Evolutionary conservation across 2,888 invertebrate species (phyloP), one percentile per base, ranked within the genome.

Genomic region (Clostera curtula): DNA sequence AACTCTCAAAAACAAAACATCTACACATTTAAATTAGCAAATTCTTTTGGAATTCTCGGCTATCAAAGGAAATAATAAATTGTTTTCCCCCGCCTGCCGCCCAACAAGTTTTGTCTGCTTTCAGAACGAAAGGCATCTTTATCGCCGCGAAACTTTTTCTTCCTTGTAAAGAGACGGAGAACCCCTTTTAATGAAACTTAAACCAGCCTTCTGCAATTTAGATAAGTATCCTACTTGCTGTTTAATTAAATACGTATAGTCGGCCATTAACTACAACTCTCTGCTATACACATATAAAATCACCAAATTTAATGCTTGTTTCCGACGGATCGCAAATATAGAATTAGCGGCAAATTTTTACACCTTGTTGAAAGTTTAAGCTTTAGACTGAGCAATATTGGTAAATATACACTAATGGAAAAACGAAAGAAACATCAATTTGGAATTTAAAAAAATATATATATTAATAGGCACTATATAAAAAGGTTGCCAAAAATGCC

Each of bases 101-200:
- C 60, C 57, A 51, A 57, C 56, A 66, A 70, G 59, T 72, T 71
- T 59, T 52, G 62, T 59, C 63, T 58, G 60, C 56, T 55, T 62
- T 57, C 57, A 61, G 67, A 65, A 62, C 64, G 64, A 66, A 71
- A 69, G 70, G 65, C 70, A 72, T 71, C 75, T 74, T 77, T 79
- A 77, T 79, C 75, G 67, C 56, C 56, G 56, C 43, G 57, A 58
- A 76, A 79, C 66, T 77, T 77, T 76, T 79, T 74, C 69, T 65
- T 63, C 55, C 51, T 57, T 57, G 62, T 60, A 59, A 57, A 52
- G 55, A 58, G 57, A 59, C 57, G 46, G 42, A 51, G 61, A 51
- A 61, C 64, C 60, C 69, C 64, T 69, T 70, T 72, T 70, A 72
- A 73, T 71, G 66, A 69, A 74, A 73, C 70, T 74, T 68, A 67